phyloP scores from a whole-genome alignment of 2,797 vertebrate species.

The Acanthurus tractus region DNA sequence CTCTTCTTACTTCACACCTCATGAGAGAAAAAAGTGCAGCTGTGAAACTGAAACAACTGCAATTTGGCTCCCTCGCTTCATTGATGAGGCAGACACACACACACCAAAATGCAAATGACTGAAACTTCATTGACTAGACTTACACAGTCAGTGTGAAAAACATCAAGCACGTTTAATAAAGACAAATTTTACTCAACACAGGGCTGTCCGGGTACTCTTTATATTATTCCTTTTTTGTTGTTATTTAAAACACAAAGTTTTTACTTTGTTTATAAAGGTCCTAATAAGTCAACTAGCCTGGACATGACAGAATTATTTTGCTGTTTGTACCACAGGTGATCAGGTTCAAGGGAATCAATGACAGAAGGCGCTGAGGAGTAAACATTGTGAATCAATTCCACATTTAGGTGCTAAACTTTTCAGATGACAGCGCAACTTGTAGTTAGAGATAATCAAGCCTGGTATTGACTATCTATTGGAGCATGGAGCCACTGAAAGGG shows the following conservation, averaged over 20 bases:
- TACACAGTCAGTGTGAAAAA: too few relatives aligned
- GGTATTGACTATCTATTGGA: conserved; percentile 46
- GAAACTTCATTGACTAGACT: neutral
- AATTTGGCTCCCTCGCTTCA: too few relatives aligned
- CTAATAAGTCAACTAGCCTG: too few relatives aligned
- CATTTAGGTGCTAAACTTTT: conserved; percentile 47
- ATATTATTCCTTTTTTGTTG: too few relatives aligned
- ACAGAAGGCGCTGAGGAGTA: conserved; percentile 22
- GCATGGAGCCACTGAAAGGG: conserved; percentile 17
- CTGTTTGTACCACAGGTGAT: conserved; percentile 13
- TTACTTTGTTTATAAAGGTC: too few relatives aligned
- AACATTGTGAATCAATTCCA: conserved; percentile 35
- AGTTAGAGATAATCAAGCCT: conserved; percentile 44
- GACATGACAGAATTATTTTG: neutral
- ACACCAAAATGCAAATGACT: neutral
- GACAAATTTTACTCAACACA: neutral
- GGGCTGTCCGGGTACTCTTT: too few relatives aligned
- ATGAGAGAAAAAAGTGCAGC: neutral
- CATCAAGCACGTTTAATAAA: neutral
- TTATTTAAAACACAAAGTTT: too few relatives aligned
- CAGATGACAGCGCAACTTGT: conserved; percentile 57
- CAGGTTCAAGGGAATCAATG: conserved; percentile 27
- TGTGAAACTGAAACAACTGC: neutral
- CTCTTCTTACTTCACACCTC: neutral
- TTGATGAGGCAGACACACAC: neutral